Evolutionary conservation across 2,797 vertebrate species (phyloP).

Genomic region (Anguilla megastoma): DNA sequence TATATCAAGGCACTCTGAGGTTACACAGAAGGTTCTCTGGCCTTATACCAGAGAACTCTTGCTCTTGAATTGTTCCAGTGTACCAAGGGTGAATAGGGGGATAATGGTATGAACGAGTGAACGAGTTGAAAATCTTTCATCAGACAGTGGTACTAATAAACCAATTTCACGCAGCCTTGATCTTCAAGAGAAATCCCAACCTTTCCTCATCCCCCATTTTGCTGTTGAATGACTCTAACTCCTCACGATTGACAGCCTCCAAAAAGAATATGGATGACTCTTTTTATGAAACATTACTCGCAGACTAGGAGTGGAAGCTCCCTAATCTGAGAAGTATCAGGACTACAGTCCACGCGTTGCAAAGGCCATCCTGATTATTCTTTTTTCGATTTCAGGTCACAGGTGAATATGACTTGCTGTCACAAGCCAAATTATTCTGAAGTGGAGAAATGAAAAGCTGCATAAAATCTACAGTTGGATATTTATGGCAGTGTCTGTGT

Average conservation of each 20-base stretch:
- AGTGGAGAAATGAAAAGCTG: not conserved
- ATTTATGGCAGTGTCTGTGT: not conserved
- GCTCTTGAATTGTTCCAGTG: not conserved
- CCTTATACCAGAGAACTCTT: not conserved
- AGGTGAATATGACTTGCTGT: not conserved
- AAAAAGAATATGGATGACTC: not conserved
- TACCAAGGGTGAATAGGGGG: not conserved
- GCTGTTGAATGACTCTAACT: not conserved
- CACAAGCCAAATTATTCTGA: not conserved
- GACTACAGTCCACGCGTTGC: not conserved
- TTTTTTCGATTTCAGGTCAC: not conserved
- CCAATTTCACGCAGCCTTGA: slow-evolving; percentile 16
- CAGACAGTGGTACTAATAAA: slow-evolving; percentile 29
- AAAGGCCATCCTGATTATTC: not conserved
- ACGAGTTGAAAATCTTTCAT: slow-evolving; percentile 19
- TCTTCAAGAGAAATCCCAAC: slow-evolving; percentile 12
- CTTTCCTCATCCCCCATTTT: not conserved
- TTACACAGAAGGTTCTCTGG: not conserved
- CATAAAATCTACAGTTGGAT: not conserved
- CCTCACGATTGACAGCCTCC: not conserved
- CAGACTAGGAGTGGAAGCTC: not conserved
- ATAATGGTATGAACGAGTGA: slow-evolving; percentile 15
- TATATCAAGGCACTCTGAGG: not conserved
- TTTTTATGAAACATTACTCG: slow-evolving; percentile 12
- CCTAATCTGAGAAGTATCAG: not conserved